Base-by-base conservation (phyloP, 37 sponge, comb jelly and placozoan species). In the Spongilla lacustris region DNA sequence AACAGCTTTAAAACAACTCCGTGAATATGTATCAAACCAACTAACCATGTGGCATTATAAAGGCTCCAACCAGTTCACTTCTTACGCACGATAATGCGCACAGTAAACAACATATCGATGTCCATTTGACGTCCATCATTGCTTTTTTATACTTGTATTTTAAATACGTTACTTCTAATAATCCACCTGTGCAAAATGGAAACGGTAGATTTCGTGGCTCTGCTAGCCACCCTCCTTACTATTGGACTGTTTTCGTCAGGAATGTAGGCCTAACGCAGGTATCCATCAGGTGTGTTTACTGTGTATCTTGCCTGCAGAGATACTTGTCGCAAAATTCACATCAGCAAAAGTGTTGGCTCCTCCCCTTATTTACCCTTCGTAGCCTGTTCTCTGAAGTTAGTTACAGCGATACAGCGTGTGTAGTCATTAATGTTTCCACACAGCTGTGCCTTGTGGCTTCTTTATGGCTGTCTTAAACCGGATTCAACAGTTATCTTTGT, bases 41-140 rank as follows among this genome's bases (percentile, higher is more conserved):
- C 74, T 71, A 26, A 89, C 90, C 93, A 35, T 93, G 93, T 10
- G 93, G 93, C 87, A 93, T 82, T 30, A 93, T 90, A 67, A 86
- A 78, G 24, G 93, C 90, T 34, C 87, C 93, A 0, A 85, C 67
- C 34, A 93, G 29, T 71, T 85, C 69, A 32, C 74, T 68, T 66
- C 31, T 35, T 13, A 36, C 58, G 21, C 58, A 58, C 58, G 1
- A 58, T 14, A 58, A 1, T 14, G 58, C 11, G 58, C 58, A 58
- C 58, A 58, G 21, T 10, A 58, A 17, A 14, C 21, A 58, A 17
- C 58, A 58, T 17, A 17, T 58, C 21, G 11, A 58, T 14, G 19
- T 58, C 41, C 41, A 41, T 41, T 3, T 6, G 6, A 41, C 41
- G 41, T 41, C 41, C 41, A 41, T 41, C 41, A 41, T 6, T 46